These are phyloP conservation scores for Megaleporinus macrocephalus DNA, from an alignment of 2,113 vertebrate species.

Conservation along the genomic window DNA sequence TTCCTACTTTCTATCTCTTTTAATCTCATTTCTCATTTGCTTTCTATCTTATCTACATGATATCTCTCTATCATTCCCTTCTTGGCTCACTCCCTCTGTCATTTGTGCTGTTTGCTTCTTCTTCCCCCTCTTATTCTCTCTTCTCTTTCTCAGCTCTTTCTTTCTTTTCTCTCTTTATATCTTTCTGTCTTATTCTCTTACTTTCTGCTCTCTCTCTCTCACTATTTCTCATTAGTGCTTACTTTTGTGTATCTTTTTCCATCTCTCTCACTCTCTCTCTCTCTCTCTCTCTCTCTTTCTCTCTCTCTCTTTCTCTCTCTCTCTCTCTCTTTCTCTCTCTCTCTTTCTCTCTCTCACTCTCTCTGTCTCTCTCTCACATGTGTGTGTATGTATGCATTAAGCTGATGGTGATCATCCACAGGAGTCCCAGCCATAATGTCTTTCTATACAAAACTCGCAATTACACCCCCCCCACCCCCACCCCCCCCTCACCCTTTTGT, in stretches of 20 bases:
- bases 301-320: slow-evolving; percentile 21
- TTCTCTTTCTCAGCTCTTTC: slow-evolving; percentile 15
- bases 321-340: slow-evolving; percentile 18
- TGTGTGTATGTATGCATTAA: neutral
- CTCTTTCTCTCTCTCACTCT: neutral
- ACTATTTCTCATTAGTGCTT: no score
- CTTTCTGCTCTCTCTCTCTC: slow-evolving; percentile 19
- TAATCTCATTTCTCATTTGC: neutral
- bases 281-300: neutral
- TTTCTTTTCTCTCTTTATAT: neutral
- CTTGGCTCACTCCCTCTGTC: slow-evolving; percentile 9
- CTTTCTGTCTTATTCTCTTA: neutral
- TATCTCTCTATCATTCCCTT: slow-evolving; percentile 14
- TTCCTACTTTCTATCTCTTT: neutral
- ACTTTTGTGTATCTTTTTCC: neutral
- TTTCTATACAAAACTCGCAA: slow-evolving; percentile 56
- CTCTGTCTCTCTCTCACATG: neutral
- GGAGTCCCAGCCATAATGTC: slow-evolving; percentile 36
- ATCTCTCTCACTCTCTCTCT: neutral
- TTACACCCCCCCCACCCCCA: no score
- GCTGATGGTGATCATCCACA: slow-evolving; percentile 30
- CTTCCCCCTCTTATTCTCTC: neutral
- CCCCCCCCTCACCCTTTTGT: slow-evolving; percentile 33
- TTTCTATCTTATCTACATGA: no score
- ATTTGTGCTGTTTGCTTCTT: no score